Conservation (phyloP, 2,888 invertebrate species). For the Torymus tubicola region DNA sequence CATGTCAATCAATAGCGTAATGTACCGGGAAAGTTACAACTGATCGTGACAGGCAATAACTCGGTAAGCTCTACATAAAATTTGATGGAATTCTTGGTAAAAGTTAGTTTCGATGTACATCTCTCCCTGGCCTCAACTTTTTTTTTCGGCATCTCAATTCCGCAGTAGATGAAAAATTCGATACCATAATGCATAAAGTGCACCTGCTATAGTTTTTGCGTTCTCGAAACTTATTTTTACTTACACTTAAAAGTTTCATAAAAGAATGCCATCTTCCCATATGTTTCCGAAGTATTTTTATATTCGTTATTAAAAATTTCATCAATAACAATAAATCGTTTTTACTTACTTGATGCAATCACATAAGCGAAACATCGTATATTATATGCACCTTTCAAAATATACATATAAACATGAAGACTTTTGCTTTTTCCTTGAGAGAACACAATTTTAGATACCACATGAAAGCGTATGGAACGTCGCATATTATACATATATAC, state of each 20-base stretch:
- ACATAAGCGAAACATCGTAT: too few species aligned
- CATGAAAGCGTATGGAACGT: too few species aligned
- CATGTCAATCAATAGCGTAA: conserved; percentile 4
- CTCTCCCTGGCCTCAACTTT: conserved; percentile 11
- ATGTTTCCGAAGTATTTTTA: too few species aligned
- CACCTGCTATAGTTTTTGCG: neutral
- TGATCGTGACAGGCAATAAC: conserved; percentile 32
- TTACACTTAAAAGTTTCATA: neutral
- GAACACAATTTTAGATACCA: too few species aligned
- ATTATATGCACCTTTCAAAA: too few species aligned
- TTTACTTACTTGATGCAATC: too few species aligned
- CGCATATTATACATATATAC: too few species aligned
- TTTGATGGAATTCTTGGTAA: conserved; percentile 4
- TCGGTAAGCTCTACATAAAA: conserved; percentile 26
- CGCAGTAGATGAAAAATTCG: conserved; percentile 18
- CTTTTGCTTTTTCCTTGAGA: too few species aligned
- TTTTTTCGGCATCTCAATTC: neutral
- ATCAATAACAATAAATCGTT: too few species aligned
- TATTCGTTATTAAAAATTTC: too few species aligned
- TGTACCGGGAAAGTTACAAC: conserved; percentile 21
- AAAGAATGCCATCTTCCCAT: neutral
- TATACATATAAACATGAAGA: too few species aligned
- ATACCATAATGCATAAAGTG: neutral
- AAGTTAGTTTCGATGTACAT: conserved; percentile 22
- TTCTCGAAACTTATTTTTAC: neutral